Percentiles rank a stretch among this genome's conserved stretches.
phyloP scores from a whole-genome alignment of 2,113 vertebrate genomes.

The Hemicordylus capensis region DNA sequence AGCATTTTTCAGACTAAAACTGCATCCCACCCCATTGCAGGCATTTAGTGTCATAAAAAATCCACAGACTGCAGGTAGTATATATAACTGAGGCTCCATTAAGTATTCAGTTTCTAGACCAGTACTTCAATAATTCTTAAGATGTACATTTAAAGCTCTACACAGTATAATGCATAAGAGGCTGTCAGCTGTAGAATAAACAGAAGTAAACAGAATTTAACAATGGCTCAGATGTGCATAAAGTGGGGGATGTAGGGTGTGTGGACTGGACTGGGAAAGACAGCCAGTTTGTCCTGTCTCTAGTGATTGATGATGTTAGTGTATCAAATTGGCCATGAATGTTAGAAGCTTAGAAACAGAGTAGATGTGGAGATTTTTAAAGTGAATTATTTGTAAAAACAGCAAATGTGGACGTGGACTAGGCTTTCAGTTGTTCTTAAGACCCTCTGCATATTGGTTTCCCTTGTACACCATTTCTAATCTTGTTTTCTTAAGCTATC shows the following conservation, averaged over 20 bases:
- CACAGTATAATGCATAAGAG: constrained; percentile 36
- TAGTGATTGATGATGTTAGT: constrained; percentile 79
- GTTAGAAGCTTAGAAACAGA: constrained; percentile 65
- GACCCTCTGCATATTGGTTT: background rate
- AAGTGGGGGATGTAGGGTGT: constrained; percentile 7
- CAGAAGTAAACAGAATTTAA: constrained; percentile 30
- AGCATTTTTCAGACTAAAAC: background rate
- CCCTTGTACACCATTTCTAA: background rate
- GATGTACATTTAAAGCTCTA: constrained; percentile 21
- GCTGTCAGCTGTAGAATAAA: constrained; percentile 4
- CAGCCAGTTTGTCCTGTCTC: constrained; percentile 65
- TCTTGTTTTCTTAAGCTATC: background rate
- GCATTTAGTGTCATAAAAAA: background rate
- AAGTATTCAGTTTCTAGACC: background rate
- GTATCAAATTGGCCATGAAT: constrained; percentile 79
- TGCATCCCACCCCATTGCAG: background rate
- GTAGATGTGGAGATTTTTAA: constrained; percentile 53
- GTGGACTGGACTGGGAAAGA: constrained; percentile 47
- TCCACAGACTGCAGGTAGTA: background rate
- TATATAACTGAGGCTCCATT: background rate
- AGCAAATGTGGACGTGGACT: constrained; percentile 49
- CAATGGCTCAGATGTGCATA: constrained; percentile 39
- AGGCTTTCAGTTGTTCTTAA: constrained; percentile 50
- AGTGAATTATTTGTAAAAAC: constrained; percentile 54
- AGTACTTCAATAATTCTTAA: constrained; percentile 39